Conservation (phyloP, 1,140 invertebrate genomes). For the Rhynchophorus ferrugineus region DNA sequence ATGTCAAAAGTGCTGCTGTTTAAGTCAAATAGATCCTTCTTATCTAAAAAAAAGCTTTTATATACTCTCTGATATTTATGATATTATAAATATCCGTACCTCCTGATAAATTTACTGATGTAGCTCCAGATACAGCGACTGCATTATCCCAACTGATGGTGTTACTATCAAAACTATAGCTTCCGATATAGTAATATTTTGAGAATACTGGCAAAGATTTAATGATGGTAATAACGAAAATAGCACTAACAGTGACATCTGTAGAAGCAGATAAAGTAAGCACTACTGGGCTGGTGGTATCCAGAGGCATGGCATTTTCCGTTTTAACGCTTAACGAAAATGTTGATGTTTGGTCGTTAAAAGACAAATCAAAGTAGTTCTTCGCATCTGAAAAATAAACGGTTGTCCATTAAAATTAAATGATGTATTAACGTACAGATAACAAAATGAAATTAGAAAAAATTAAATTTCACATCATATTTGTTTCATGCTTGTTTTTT, state of each 20-base stretch:
- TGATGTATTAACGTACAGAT: too few species aligned
- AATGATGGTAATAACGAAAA: not conserved
- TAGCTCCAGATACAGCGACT: slow-evolving; percentile 4
- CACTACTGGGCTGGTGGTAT: not conserved
- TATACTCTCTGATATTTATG: not conserved
- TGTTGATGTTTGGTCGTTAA: not conserved
- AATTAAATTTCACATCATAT: too few species aligned
- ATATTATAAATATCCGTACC: slow-evolving; percentile 2
- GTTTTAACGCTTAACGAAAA: not conserved
- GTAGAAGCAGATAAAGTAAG: slow-evolving; percentile 3
- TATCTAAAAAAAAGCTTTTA: slow-evolving; percentile 6
- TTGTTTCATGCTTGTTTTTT: too few species aligned
- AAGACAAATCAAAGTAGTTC: not conserved
- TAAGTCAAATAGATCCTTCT: not conserved
- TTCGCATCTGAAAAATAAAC: slow-evolving; percentile 1
- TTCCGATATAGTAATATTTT: slow-evolving; percentile 9
- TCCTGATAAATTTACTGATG: not conserved
- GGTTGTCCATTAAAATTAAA: too few species aligned
- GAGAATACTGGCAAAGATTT: slow-evolving; percentile 5
- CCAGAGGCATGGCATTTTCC: not conserved
- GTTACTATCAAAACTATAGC: slow-evolving; percentile 6
- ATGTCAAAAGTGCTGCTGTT: not conserved
- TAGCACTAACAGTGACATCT: slow-evolving; percentile 5
- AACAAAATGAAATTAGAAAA: too few species aligned
- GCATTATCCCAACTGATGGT: not conserved